These are phyloP conservation scores for Aegithalos caudatus DNA, from an alignment of 2,113 vertebrate genomes.

Conservation along the genomic window DNA sequence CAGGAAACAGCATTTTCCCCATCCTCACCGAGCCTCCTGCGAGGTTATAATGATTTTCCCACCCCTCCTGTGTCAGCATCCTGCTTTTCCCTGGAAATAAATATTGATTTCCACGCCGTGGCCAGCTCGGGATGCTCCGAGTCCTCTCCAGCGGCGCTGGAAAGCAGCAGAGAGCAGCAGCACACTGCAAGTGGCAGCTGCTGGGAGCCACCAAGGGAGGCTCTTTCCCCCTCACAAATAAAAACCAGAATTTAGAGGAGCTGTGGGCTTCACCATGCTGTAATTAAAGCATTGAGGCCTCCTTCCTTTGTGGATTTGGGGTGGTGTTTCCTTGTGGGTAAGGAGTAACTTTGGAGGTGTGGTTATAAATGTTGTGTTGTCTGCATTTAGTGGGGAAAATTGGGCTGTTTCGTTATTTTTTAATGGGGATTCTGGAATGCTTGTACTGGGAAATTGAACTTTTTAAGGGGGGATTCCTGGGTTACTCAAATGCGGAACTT, in stretches of 20 bases:
- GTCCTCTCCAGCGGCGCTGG: background rate
- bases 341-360: background rate
- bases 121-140: background rate
- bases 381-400: background rate
- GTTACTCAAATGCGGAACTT: background rate
- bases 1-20: background rate
- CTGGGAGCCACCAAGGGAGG: background rate
- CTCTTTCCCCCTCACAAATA: background rate
- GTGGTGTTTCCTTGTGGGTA: background rate
- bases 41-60: background rate
- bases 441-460: background rate
- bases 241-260: background rate
- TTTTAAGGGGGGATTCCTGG: background rate
- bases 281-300: background rate
- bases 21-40: accelerated
- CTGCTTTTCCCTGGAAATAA: background rate
- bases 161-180: conserved; percentile 68
- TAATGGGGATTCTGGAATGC: background rate
- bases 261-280: background rate
- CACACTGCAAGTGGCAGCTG: conserved; percentile 23
- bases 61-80: background rate
- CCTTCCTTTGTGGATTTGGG: background rate
- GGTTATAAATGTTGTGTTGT: background rate
- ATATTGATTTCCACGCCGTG: background rate
- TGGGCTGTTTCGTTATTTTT: background rate